phyloP scores from a whole-genome alignment of 2,797 vertebrate species.

The Rhynchonycteris naso region DNA sequence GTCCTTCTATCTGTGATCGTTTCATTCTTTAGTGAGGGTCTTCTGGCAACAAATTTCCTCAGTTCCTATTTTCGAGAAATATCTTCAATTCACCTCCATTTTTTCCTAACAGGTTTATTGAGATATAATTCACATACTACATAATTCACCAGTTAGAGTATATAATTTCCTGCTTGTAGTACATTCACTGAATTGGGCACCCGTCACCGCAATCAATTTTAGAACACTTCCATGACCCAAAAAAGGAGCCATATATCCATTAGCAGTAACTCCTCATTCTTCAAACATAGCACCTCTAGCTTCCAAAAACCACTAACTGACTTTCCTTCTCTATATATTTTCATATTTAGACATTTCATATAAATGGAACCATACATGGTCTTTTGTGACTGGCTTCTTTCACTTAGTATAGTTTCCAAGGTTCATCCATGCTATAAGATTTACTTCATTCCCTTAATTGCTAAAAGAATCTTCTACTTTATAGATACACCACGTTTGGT shows the following conservation, averaged over 20 bases:
- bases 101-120: background rate
- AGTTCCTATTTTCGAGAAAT: conserved; percentile 40
- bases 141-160: background rate
- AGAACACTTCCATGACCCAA: background rate
- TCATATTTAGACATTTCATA: background rate
- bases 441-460: background rate
- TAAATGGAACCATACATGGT: background rate
- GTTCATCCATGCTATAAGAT: background rate
- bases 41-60: background rate
- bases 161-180: background rate
- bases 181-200: background rate
- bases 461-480: background rate
- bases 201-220: background rate
- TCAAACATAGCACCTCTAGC: background rate
- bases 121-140: background rate
- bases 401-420: background rate
- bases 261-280: background rate
- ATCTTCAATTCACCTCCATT: background rate
- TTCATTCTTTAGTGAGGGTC: background rate
- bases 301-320: background rate
- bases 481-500: background rate
- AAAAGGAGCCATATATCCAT: background rate
- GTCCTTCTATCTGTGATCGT: background rate
- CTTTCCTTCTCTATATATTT: conserved; percentile 5
- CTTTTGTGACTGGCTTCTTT: background rate